Conservation (phyloP, 2,888 invertebrate genomes). For the Tricholauxania praeusta region DNA sequence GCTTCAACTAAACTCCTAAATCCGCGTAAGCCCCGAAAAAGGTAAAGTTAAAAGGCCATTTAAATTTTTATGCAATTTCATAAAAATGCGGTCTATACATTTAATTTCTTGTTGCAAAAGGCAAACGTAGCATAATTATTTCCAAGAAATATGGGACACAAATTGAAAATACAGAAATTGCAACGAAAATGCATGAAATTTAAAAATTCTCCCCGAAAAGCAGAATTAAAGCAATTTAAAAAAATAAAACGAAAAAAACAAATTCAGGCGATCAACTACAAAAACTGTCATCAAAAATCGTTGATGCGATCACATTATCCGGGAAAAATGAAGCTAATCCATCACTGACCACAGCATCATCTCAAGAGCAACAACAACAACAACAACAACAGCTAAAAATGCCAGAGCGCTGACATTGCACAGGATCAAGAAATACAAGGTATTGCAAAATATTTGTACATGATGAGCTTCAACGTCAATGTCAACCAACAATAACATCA, state of each 20-base stretch:
- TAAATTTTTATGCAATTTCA: slow-evolving; percentile 59
- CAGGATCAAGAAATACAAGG: slow-evolving; percentile 9
- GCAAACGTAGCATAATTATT: slow-evolving; percentile 65
- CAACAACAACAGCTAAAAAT: slow-evolving; percentile 5
- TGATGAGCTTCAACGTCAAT: slow-evolving; percentile 23
- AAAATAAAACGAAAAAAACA: slow-evolving; percentile 36
- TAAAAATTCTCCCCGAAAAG: slow-evolving; percentile 21
- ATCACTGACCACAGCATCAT: slow-evolving; percentile 56
- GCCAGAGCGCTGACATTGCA: background rate
- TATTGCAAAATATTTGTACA: slow-evolving; percentile 9
- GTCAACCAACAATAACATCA: background rate
- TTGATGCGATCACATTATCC: slow-evolving; percentile 63
- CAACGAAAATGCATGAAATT: slow-evolving; percentile 41
- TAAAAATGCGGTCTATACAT: slow-evolving; percentile 61
- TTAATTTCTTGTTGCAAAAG: slow-evolving; percentile 42
- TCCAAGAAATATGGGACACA: slow-evolving; percentile 56
- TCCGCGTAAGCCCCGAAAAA: background rate
- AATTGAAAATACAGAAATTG: slow-evolving; percentile 24
- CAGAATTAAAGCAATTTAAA: slow-evolving; percentile 25
- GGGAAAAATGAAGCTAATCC: slow-evolving; percentile 66
- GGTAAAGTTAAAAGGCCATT: slow-evolving; percentile 47
- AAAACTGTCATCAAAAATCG: slow-evolving; percentile 55
- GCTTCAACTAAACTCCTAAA: too few species aligned
- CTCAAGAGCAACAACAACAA: slow-evolving; percentile 41
- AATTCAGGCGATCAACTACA: slow-evolving; percentile 42